Percentiles rank a stretch among this genome's conserved stretches.
Evolutionary conservation across 1,140 invertebrate genomes (phyloP).

Genomic region (Theocolax elegans): DNA sequence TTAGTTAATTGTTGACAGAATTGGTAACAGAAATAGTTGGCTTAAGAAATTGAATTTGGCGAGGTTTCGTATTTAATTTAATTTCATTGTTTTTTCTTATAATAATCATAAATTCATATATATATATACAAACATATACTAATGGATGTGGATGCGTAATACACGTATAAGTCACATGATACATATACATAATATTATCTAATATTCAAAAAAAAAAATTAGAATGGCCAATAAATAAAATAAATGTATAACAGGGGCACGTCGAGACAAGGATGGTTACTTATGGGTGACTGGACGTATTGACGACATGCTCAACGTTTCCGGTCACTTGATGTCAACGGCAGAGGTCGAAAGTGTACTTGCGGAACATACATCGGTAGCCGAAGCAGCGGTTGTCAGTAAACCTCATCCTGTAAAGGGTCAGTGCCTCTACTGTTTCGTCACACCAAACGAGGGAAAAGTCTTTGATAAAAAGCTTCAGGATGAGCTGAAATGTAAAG

Average conservation of each 20-base stretch:
- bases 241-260: constrained; percentile 75
- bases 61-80: not conserved
- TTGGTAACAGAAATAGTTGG: not conserved
- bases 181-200: not conserved
- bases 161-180: no score
- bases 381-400: constrained; percentile 95
- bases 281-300: constrained; percentile 97
- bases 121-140: no score
- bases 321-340: constrained; percentile 96
- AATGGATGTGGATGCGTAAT: no score
- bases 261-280: constrained; percentile 92
- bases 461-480: constrained; percentile 78
- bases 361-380: constrained; percentile 83
- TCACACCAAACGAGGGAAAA: constrained; percentile 85
- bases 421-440: constrained; percentile 96
- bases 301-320: constrained; percentile 98
- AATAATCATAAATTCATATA: not conserved
- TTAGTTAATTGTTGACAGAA: no score
- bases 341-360: constrained; percentile 94
- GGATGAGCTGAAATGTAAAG: constrained; percentile 80
- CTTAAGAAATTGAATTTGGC: not conserved
- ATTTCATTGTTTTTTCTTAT: constrained; percentile 9
- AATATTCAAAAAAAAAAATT: not conserved
- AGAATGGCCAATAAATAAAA: not conserved
- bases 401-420: constrained; percentile 94